phyloP scores from a whole-genome alignment of 2,113 vertebrate genomes.

The Cisticola juncidis region DNA sequence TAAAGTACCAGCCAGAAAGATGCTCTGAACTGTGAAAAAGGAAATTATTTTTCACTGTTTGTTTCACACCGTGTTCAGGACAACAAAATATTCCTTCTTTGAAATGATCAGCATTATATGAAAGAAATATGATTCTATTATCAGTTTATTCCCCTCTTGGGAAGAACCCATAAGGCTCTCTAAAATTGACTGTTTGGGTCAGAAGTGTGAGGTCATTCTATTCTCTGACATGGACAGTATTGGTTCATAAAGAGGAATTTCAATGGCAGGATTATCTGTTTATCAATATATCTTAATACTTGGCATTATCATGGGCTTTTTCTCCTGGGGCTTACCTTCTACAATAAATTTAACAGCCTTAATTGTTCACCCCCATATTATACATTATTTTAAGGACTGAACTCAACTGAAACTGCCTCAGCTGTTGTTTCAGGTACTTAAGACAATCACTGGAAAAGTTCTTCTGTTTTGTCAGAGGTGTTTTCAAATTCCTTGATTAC shows the following conservation, averaged over 20 bases:
- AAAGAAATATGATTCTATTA: conserved; percentile 28
- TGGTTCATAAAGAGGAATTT: conserved; percentile 10
- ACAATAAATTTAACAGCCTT: background rate
- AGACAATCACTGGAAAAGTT: background rate
- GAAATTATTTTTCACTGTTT: conserved; percentile 1
- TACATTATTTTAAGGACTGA: background rate
- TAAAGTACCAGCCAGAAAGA: background rate
- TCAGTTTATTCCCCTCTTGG: background rate
- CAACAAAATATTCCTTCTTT: background rate
- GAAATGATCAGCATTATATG: background rate
- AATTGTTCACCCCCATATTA: background rate
- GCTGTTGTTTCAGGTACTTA: background rate
- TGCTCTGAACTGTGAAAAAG: background rate
- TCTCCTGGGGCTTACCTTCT: background rate
- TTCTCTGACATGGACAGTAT: background rate
- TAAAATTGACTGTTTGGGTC: background rate
- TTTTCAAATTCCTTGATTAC: background rate
- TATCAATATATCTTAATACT: background rate
- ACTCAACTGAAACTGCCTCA: background rate
- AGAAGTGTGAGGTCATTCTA: background rate
- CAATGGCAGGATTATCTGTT: background rate
- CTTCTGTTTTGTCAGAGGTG: background rate
- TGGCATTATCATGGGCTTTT: background rate
- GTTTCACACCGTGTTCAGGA: background rate
- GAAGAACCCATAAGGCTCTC: background rate